Conservation (phyloP, 2,113 vertebrate genomes). For the Phaethon lepturus region DNA sequence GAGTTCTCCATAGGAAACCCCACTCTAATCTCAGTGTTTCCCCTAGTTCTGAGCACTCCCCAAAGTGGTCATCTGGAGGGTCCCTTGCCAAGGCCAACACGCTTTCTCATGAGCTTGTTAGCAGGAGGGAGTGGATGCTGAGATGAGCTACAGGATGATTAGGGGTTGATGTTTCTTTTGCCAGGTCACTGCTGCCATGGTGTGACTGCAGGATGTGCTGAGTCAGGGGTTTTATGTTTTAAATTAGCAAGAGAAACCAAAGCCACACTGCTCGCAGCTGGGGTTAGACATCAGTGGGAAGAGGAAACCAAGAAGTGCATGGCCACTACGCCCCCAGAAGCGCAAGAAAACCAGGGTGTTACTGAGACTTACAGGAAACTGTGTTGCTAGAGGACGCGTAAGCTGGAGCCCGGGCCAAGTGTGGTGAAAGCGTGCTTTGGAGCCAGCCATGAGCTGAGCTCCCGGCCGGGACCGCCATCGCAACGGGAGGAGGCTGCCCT, state of each 20-base stretch:
- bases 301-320: neutral
- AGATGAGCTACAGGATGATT: neutral
- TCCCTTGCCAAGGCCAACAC: neutral
- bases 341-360: neutral
- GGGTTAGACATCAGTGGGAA: neutral
- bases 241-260: slow-evolving; percentile 6
- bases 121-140: neutral
- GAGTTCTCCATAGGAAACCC: neutral
- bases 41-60: neutral
- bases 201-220: neutral
- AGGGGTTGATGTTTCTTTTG: neutral
- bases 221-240: neutral
- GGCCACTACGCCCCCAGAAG: neutral
- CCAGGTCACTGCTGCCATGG: neutral
- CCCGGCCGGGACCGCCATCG: accelerated
- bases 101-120: neutral
- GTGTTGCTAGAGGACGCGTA: neutral
- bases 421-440: neutral
- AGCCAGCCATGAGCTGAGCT: neutral
- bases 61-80: neutral
- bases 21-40: neutral
- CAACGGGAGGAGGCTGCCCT: neutral
- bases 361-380: neutral
- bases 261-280: neutral
- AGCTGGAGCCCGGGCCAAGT: neutral